These are phyloP conservation scores for Falco punctatus DNA, from an alignment of 2,113 vertebrate species.

Conservation along the genomic window DNA sequence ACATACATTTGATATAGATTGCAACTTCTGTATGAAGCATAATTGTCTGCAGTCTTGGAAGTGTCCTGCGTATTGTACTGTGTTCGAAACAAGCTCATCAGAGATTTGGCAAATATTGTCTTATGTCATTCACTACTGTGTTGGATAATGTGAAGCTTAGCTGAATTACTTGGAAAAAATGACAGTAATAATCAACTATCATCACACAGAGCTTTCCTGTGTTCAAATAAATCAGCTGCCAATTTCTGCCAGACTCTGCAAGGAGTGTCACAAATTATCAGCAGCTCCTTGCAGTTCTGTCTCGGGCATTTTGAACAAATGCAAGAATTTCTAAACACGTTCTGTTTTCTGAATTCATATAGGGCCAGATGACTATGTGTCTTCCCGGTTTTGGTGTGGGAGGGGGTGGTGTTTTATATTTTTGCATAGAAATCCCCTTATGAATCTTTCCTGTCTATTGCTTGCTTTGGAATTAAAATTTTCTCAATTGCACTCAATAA, in stretches of 20 bases:
- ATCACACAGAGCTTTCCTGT: neutral
- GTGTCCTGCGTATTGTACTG: neutral
- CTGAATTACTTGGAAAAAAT: slow-evolving; percentile 29
- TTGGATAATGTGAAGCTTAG: slow-evolving; percentile 8
- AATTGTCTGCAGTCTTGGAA: neutral
- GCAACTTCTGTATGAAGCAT: neutral
- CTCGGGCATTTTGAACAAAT: neutral
- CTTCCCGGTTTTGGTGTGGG: neutral
- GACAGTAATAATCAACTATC: neutral
- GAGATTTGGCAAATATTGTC: neutral
- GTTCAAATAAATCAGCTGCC: slow-evolving; percentile 7
- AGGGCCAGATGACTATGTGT: neutral
- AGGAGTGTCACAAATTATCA: neutral
- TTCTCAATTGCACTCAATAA: neutral
- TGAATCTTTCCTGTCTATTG: neutral
- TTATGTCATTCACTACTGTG: neutral
- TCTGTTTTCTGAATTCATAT: neutral
- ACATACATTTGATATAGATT: neutral
- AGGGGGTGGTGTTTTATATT: too few species aligned
- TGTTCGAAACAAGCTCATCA: neutral
- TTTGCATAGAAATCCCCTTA: neutral
- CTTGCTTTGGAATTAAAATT: neutral
- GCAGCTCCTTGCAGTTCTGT: neutral
- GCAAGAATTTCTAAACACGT: neutral
- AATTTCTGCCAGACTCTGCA: neutral